Evolutionary conservation across 2,113 vertebrate species (phyloP).

Genomic region (Epinephelus moara): DNA sequence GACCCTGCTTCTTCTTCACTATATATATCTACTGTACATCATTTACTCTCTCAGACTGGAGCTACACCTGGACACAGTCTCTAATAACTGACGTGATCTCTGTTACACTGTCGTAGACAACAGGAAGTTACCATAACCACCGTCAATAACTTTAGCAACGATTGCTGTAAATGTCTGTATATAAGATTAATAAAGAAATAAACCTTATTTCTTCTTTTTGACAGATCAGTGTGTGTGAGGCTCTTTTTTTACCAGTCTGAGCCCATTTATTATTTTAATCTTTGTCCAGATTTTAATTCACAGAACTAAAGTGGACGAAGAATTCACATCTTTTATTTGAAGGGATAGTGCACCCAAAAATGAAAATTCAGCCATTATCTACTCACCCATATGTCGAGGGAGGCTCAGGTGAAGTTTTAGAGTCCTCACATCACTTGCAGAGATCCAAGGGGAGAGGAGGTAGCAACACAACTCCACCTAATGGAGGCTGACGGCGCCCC

Average conservation of each 20-base stretch:
- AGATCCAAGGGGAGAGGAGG: too few species aligned
- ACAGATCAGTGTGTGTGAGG: neutral
- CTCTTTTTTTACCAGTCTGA: neutral
- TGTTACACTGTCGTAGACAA: slow-evolving; percentile 13
- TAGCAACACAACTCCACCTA: too few species aligned
- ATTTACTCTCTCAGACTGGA: slow-evolving; percentile 44
- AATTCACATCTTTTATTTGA: too few species aligned
- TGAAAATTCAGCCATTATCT: too few species aligned
- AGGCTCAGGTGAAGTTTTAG: too few species aligned
- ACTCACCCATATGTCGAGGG: too few species aligned
- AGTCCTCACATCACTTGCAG: too few species aligned
- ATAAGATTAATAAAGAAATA: slow-evolving; percentile 66
- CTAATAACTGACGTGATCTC: neutral
- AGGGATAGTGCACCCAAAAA: too few species aligned
- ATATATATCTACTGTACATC: slow-evolving; percentile 29
- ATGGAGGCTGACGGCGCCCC: too few species aligned
- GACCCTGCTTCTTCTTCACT: slow-evolving; percentile 33
- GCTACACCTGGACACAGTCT: slow-evolving; percentile 24
- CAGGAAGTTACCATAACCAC: slow-evolving; percentile 31
- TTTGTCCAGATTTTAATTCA: neutral
- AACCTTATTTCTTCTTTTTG: slow-evolving; percentile 28
- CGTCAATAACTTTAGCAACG: slow-evolving; percentile 33
- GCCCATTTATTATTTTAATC: neutral
- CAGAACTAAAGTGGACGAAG: neutral
- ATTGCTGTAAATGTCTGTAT: slow-evolving; percentile 68